Base-by-base conservation (phyloP, 1,140 invertebrate species). In the Leptopilina clavipes region DNA sequence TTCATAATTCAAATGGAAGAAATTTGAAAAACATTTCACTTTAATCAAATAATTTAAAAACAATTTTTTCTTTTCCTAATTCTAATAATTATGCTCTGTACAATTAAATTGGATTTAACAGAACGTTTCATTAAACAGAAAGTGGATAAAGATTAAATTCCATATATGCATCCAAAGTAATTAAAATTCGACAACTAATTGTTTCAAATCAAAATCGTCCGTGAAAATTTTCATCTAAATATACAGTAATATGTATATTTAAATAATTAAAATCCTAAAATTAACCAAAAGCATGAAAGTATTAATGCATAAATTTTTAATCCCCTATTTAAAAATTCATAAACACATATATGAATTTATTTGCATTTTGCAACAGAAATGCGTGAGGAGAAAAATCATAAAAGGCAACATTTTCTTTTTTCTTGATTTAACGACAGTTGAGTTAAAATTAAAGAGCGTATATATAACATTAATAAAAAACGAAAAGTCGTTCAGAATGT, bases 401-500 rank as follows among this genome's bases (percentile, higher is more conserved):
- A 48, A 48, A 48, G n/a, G 11, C n/a, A 10, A 48, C 44, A 48
- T 31, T 31, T 31, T 31, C n/a, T 48, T 14, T 48, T 48, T 48
- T 48, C 48, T 52, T n/a, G n/a, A 52, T 52, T 52, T 52, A 52
- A 52, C 14, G 48, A 52, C 48, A 52, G 48, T 12, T 52, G n/a
- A 52, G 48, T 17, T 52, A 17, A 17, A n/a, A 52, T 52, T 52
- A 52, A 52, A 52, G 48, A 17, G 48, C 48, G 48, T 52, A 40
- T 40, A 40, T 40, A 40, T 40, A 40, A 6, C 37, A 9, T 40
- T 40, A n/a, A 52, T 52, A 52, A 52, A 52, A 52, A 52, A 17
- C 17, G 37, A 40, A 3, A 40, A 40, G 37, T 40, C 37, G 5
- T 40, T 40, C 37, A 40, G 8, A 40, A 40, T 40, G 37, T 40